A percentile compares a stretch with the other conserved stretches of the same genome.
Evolutionary conservation across 2,113 vertebrate genomes (phyloP).

Genomic region (Pituophis catenifer): DNA sequence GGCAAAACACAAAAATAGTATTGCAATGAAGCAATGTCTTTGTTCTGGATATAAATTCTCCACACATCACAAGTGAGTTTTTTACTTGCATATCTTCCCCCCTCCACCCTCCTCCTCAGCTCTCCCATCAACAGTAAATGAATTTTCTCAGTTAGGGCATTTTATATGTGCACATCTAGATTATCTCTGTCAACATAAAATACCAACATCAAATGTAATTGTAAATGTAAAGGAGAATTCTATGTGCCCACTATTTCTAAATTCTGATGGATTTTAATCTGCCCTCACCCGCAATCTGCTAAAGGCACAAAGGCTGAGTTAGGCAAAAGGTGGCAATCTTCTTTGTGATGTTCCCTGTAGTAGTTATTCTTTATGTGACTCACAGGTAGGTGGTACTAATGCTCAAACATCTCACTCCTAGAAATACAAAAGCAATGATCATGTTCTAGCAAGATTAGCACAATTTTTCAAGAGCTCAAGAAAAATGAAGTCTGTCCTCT

Average conservation of each 20-base stretch:
- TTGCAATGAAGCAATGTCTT: neutral
- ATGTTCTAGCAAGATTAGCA: neutral
- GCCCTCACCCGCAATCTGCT: neutral
- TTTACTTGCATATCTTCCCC: too few species aligned
- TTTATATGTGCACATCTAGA: neutral
- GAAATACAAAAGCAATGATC: neutral
- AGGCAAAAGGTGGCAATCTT: neutral
- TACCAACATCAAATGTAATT: neutral
- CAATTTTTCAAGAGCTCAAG: neutral
- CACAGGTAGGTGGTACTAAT: neutral
- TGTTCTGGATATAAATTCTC: neutral
- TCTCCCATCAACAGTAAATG: neutral
- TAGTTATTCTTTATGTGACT: neutral
- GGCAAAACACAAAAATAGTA: constrained; percentile 1
- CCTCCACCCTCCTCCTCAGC: neutral
- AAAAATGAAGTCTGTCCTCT: neutral
- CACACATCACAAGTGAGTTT: neutral
- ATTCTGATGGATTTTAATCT: neutral
- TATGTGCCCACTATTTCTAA: neutral
- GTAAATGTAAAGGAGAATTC: neutral
- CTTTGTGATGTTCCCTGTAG: neutral
- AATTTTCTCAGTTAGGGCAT: neutral
- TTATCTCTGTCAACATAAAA: neutral
- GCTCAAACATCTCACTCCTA: neutral
- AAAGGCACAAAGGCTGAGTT: neutral